These are phyloP conservation scores for Hippopotamyrus pictus DNA, from an alignment of 2,797 vertebrate genomes.

Conservation along the genomic window DNA sequence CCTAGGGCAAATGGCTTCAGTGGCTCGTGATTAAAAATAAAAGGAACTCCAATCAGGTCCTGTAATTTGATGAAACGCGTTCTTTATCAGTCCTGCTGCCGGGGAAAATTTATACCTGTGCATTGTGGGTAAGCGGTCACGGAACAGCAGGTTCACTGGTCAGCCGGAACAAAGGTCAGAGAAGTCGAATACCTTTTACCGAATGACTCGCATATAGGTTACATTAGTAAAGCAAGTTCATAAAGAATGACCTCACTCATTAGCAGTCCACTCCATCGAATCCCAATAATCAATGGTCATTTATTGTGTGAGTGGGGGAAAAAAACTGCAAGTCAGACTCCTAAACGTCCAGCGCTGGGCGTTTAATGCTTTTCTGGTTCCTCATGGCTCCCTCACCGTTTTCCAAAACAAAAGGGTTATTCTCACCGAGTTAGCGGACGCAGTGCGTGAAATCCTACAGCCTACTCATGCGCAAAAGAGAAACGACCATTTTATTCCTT, in stretches of 20 bases:
- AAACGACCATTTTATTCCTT: neutral
- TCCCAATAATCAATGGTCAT: neutral
- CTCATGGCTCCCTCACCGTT: neutral
- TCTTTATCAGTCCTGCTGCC: conserved; percentile 41
- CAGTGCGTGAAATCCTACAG: neutral
- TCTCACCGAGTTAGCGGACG: neutral
- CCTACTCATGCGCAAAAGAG: neutral
- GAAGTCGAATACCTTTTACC: neutral
- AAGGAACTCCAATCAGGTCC: conserved; percentile 54
- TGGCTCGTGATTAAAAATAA: conserved; percentile 41
- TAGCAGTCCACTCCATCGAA: neutral
- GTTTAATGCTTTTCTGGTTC: neutral
- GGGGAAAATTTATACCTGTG: conserved; percentile 53
- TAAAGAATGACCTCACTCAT: neutral
- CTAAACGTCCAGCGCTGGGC: neutral
- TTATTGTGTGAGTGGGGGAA: neutral
- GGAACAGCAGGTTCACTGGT: conserved; percentile 27
- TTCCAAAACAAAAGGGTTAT: neutral
- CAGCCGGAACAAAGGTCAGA: neutral
- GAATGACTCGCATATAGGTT: neutral
- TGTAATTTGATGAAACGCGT: conserved; percentile 65
- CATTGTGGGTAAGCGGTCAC: conserved; percentile 59
- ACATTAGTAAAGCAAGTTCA: neutral
- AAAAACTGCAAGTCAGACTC: neutral
- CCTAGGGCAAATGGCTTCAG: conserved; percentile 57